Evolutionary conservation across 1,140 invertebrate genomes (phyloP), one percentile per base, ranked within the genome.

Genomic region (Nymphalis io): DNA sequence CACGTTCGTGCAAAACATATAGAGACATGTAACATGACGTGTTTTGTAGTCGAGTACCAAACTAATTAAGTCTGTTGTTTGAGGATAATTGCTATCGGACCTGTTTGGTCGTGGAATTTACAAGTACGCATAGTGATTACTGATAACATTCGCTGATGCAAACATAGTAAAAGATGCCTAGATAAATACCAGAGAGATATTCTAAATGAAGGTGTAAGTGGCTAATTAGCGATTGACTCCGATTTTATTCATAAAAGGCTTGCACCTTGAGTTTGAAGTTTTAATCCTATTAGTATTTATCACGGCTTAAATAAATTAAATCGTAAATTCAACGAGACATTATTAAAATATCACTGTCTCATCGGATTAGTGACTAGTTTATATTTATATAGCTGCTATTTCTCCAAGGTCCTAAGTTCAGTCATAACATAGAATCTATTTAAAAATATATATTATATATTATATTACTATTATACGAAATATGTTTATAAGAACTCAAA

Each of bases 161-260:
- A 64, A 55, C 57, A 57, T 65, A 15, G n/a, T 55, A 39, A 40
- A 55, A 53, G 62, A 65, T 65, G 20, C 12, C 20, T 57, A 16
- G 18, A 42, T 39, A 23, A 55, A 65, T 65, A 38, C 55, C 51
- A 27, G 2, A 15, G 42, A 63, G 44, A 39, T 63, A 48, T 21
- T 33, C 33, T 63, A 65, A 42, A 42, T 53, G 18, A 57, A 42
- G 33, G 20, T 65, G 44, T 42, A 44, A 42, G 18, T n/a, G n/a
- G 33, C 16, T 65, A 44, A 57, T 57, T 51, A 65, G 1, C 20
- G 40, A 13, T 8, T 27, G 18, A 59, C 18, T n/a, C 6, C 11
- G 3, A 15, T 42, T 60, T 42, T 15, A 59, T 39, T 39, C 46
- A 20, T 51, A 51, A 51, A 51, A 20, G 46, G 46, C 18, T 51